Conservation (phyloP, 2,797 vertebrate species). For the Cetoscarus ocellatus region DNA sequence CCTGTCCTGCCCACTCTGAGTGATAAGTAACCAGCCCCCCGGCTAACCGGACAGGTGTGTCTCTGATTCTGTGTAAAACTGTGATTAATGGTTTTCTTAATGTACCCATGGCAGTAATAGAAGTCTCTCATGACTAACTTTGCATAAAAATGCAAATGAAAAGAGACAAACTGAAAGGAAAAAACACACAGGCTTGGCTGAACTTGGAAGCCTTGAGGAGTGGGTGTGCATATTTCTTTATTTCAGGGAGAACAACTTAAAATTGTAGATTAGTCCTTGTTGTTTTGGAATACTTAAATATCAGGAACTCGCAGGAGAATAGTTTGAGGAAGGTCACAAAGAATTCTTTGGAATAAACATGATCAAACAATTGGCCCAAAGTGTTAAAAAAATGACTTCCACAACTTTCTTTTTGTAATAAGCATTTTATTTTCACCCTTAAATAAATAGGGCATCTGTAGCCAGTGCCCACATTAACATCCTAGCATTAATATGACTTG, state of each 20-base stretch:
- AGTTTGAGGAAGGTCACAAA: conserved; percentile 28
- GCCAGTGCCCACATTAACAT: conserved; percentile 4
- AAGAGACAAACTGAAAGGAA: conserved; percentile 76
- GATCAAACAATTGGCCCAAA: neutral
- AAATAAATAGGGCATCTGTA: no score
- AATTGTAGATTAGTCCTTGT: conserved; percentile 75
- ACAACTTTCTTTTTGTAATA: no score
- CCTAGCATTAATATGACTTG: conserved; percentile 25
- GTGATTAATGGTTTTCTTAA: conserved; percentile 87
- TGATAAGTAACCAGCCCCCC: conserved; percentile 66
- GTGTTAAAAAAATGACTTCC: neutral
- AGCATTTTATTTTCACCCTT: no score
- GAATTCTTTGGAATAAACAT: neutral
- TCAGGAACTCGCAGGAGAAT: conserved; percentile 29
- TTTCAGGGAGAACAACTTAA: conserved; percentile 71
- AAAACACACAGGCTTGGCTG: conserved; percentile 73
- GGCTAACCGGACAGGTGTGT: conserved; percentile 75
- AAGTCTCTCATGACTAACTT: conserved; percentile 82
- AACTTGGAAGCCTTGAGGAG: conserved; percentile 76
- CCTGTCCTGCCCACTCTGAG: conserved; percentile 59
- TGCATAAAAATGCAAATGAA: conserved; percentile 88
- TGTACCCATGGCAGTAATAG: conserved; percentile 82
- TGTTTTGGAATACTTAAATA: conserved; percentile 71
- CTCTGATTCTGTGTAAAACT: conserved; percentile 76
- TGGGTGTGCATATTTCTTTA: conserved; percentile 85